Base-by-base conservation (phyloP, 2,797 vertebrate genomes). In the Melanitta fusca region DNA sequence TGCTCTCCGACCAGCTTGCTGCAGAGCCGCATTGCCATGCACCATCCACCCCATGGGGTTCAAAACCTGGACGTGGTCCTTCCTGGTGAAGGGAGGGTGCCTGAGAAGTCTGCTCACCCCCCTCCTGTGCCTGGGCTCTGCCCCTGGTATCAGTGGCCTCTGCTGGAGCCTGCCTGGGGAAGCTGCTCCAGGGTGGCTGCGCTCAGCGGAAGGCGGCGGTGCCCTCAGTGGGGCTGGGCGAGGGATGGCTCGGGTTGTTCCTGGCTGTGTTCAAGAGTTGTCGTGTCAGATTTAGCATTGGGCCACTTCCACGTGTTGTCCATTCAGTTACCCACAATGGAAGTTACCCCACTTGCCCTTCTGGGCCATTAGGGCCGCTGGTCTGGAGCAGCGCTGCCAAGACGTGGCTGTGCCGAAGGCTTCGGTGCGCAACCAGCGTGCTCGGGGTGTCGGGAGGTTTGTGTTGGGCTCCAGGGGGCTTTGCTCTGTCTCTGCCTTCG, bases 1-100 rank as follows among this genome's bases (percentile, higher is more conserved):
- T 51, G 34, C 34, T 20, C 19, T 16, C 69, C 39, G 7, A 11
- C 10, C 9, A 28, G 4, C 30, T 24, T 12, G 2, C 47, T 14
- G 61, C 70, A 54, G 70, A 78, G 15, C 28, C 32, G 2, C 60
- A 38, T 19, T 5, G 2, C 8, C 28, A 2, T 2, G 3, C 22
- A 34, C 32, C 24, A 3, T 34, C 34, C 16, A 25, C 64, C 79
- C 38, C 0, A 0, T 25, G 57, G 38, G 0, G 1, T 41, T 47
- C 73, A 36, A 36, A 54, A 16, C 79, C 34, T 34, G 24, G 10
- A 3, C 25, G 3, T 9, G 49, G 24, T 17, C 9, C 17, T 25
- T 62, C 30, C 57, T 36, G 3, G 0, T 47, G 54, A 28, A 36
- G 60, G 69, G 61, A 30, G 43, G 27, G 1, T 71, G 6, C 43